A percentile compares a stretch with the other conserved stretches of the same genome.
Conservation (phyloP, 2,797 vertebrate species). For the Lithobates sylvaticus region DNA sequence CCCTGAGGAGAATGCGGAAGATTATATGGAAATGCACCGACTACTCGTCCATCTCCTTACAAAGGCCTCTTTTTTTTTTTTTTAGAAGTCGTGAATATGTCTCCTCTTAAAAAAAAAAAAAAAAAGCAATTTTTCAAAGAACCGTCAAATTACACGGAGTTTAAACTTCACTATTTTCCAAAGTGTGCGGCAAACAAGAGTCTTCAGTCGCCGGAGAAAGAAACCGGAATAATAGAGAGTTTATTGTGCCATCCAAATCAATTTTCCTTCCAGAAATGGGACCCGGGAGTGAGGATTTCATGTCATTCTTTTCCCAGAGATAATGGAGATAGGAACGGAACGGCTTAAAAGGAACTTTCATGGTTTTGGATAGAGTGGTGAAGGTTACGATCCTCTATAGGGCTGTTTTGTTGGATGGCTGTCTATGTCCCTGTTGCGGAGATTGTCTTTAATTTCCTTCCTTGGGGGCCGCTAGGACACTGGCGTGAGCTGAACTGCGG, state of each 20-base stretch:
- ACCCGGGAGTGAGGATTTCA: not conserved
- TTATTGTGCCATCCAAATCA: not conserved
- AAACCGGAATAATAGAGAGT: not conserved
- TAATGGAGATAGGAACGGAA: not conserved
- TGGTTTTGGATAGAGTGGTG: too few relatives aligned
- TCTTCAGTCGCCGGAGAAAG: not conserved
- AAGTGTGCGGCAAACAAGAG: conserved; percentile 29
- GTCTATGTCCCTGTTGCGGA: too few relatives aligned
- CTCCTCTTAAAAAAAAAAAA: conserved; percentile 2
- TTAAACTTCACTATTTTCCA: conserved; percentile 46
- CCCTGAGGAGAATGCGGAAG: conserved; percentile 48
- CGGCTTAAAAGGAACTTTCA: too few relatives aligned
- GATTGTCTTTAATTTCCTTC: too few relatives aligned
- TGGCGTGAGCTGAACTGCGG: too few relatives aligned
- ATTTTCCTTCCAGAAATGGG: not conserved
- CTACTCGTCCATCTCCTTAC: conserved; percentile 14
- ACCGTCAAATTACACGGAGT: conserved; percentile 23
- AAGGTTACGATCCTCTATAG: too few relatives aligned
- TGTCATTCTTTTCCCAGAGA: not conserved
- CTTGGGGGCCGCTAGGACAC: too few relatives aligned
- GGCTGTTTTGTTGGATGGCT: too few relatives aligned
- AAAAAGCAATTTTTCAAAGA: conserved; percentile 21
- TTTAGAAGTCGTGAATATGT: conserved; percentile 25
- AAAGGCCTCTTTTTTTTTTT: conserved; percentile 14
- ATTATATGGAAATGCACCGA: conserved; percentile 40